Evolutionary conservation across 1,140 invertebrate species (phyloP).

Genomic region (Pogonomyrmex californicus): DNA sequence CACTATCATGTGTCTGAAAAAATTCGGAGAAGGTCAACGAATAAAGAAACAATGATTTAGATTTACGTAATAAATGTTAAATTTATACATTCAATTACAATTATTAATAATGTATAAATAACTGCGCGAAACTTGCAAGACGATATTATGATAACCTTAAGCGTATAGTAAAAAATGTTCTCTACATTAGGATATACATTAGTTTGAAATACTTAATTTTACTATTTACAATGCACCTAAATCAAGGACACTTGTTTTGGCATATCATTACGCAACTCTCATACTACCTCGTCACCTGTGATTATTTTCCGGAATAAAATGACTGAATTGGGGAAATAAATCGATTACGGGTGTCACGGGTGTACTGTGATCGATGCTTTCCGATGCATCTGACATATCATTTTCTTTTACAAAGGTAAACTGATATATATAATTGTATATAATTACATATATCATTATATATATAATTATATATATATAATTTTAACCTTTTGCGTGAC

Average conservation of each 20-base stretch:
- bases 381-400: background rate
- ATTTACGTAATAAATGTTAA: slow-evolving; percentile 79
- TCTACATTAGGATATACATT: slow-evolving; percentile 66
- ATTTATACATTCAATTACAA: slow-evolving; percentile 81
- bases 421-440: no score
- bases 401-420: background rate
- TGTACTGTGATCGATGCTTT: background rate
- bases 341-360: background rate
- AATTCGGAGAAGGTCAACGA: background rate
- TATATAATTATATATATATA: no score
- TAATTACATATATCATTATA: no score
- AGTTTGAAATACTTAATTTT: slow-evolving; percentile 62
- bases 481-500: no score
- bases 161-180: slow-evolving; percentile 78
- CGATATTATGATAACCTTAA: slow-evolving; percentile 68
- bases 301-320: slow-evolving; percentile 13
- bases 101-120: slow-evolving; percentile 71
- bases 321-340: background rate
- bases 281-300: background rate
- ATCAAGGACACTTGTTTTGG: slow-evolving; percentile 38
- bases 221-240: slow-evolving; percentile 75
- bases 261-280: slow-evolving; percentile 24
- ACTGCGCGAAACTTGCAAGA: slow-evolving; percentile 65
- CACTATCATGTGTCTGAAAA: background rate
- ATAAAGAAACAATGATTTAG: background rate